Percentiles rank a stretch among this genome's conserved stretches.
These are phyloP conservation scores for Torymus tubicola DNA, from an alignment of 2,888 invertebrate species.

Conservation along the genomic window DNA sequence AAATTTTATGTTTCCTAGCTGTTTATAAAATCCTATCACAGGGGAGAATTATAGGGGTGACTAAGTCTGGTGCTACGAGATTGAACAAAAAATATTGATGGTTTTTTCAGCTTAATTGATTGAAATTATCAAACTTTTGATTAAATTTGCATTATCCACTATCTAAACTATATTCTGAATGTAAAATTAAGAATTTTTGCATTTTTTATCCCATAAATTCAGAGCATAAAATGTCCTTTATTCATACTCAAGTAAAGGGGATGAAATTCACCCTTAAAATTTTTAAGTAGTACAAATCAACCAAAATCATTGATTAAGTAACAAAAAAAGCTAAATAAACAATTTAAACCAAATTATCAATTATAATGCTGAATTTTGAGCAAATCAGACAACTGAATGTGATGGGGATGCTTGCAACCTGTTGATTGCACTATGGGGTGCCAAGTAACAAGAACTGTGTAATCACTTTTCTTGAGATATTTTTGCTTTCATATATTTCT, in stretches of 20 bases:
- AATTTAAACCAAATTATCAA: background rate
- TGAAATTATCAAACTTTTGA: background rate
- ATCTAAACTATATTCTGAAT: background rate
- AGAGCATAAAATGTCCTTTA: too few relatives aligned
- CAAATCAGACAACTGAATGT: conserved; percentile 11
- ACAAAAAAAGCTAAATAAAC: too few relatives aligned
- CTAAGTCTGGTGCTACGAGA: background rate
- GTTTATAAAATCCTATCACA: background rate
- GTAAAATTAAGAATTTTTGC: background rate
- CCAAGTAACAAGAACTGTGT: background rate
- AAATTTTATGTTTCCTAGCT: background rate
- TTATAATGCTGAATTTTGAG: background rate
- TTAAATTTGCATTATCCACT: background rate
- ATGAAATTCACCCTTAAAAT: background rate
- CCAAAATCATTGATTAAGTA: background rate
- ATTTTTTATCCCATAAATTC: too few relatives aligned
- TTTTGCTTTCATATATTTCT: background rate
- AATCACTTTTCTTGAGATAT: background rate
- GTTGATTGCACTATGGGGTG: conserved; percentile 52
- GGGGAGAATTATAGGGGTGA: background rate
- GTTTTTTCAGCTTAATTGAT: background rate
- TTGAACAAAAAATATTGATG: background rate
- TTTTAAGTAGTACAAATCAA: conserved; percentile 19
- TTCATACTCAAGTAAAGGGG: background rate
- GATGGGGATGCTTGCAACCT: conserved; percentile 54